Evolutionary conservation across 2,888 invertebrate species (phyloP), one percentile per base, ranked within the genome.

Genomic region (Spilarctia lutea): DNA sequence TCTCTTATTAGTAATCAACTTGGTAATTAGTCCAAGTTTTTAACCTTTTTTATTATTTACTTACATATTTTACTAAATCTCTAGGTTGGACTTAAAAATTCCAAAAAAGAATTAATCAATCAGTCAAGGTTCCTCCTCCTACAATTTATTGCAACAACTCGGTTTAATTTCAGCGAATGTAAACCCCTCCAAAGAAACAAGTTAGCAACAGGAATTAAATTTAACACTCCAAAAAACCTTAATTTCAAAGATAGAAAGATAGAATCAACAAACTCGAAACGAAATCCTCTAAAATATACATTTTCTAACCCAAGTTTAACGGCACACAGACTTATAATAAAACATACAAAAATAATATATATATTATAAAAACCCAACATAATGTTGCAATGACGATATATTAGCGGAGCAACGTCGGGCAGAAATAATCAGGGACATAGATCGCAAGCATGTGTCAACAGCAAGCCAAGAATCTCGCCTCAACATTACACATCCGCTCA

Each of bases 381-480:
- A 77, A 83, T 85, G 75, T 83, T 83, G 85, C 83, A 86, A 87
- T 83, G 80, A 78, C 82, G 79, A 86, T 88, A 87, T 81, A 83
- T 86, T 81, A 82, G 77, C 80, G 78, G 74, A 52, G 74, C 16
- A 71, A 33, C 77, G 79, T 73, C 76, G 76, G 79, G 86, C 86
- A 87, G 86, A 90, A 92, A 92, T 92, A 90, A 90, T 90, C 88
- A 83, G 85, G 84, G 85, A 71, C 87, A 85, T 86, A 82, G 88
- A 89, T 91, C 84, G 87, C 80, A 86, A 80, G 75, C 85, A 83
- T 90, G 87, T 89, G 89, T 84, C 89, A 84, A 85, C 79, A 77
- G 83, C 81, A 79, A 79, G 94, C 94, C 94, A 94, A 94, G 92
- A 93, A 93, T 92, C 88, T 88, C 72, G 83, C 86, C 87, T 87